Conservation (phyloP, 2,113 vertebrate genomes). For the Pseudopipra pipra region DNA sequence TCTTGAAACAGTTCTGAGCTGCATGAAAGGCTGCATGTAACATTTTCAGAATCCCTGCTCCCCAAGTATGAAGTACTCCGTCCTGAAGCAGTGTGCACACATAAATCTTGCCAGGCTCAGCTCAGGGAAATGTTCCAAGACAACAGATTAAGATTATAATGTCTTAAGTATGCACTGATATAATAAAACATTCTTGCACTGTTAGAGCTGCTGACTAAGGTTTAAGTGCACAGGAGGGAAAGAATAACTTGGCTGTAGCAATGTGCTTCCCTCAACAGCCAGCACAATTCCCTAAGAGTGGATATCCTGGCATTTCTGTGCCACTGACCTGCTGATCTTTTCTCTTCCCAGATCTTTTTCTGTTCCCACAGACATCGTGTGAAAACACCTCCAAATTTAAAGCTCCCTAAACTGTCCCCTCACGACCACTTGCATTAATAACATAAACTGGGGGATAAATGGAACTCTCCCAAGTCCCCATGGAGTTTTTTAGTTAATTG, state of each 20-base stretch:
- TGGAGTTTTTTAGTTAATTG: not conserved
- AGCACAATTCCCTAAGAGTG: not conserved
- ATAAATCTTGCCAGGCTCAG: not conserved
- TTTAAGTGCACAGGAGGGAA: not conserved
- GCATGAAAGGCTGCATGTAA: not conserved
- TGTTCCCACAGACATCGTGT: not conserved
- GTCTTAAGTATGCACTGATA: not conserved
- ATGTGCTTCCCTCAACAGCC: not conserved
- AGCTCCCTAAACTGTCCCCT: not conserved
- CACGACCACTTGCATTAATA: not conserved
- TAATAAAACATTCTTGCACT: not conserved
- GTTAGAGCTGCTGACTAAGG: not conserved
- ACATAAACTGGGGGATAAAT: not conserved
- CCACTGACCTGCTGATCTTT: not conserved
- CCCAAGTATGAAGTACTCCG: not conserved
- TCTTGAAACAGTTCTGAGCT: not conserved
- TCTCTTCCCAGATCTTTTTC: not conserved
- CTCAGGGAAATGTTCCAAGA: not conserved
- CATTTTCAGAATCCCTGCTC: not conserved
- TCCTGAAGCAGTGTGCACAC: not conserved
- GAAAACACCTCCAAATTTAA: not conserved
- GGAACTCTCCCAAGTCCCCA: not conserved
- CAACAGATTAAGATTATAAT: not conserved
- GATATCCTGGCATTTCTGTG: not conserved
- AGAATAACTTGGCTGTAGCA: not conserved